Conservation (phyloP, 2,113 vertebrate genomes). For the Rhodinocichla rosea region DNA sequence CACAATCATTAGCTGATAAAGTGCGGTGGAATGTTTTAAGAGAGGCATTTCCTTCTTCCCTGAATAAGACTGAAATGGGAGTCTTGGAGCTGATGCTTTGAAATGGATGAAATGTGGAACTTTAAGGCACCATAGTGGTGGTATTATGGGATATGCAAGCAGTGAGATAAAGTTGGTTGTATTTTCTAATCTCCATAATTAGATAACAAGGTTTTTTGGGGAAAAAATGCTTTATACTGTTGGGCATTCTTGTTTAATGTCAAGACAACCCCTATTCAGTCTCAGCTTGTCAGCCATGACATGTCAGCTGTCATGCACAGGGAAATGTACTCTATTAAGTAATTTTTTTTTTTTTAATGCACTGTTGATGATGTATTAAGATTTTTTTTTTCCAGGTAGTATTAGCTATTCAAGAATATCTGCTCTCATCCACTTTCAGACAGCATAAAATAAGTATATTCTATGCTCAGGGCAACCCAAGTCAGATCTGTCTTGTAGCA, state of each 20-base stretch:
- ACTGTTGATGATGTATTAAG: not conserved
- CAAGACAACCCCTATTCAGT: not conserved
- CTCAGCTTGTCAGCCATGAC: not conserved
- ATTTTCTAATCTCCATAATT: not conserved
- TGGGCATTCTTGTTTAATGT: not conserved
- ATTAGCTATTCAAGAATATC: not conserved
- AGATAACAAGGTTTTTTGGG: not conserved
- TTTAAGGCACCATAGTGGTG: rapidly evolving
- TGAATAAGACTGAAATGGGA: not conserved
- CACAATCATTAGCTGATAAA: not conserved
- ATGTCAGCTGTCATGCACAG: not conserved
- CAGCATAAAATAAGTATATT: not conserved
- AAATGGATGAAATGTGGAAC: not conserved
- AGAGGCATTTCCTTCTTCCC: not conserved
- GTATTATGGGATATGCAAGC: not conserved
- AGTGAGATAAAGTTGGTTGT: not conserved
- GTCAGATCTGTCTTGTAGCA: not conserved
- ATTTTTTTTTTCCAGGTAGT: not conserved
- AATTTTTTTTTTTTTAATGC: not conserved
- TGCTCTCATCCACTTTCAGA: not conserved
- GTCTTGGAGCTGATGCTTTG: not conserved
- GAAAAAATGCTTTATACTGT: not conserved
- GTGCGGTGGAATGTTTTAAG: not conserved
- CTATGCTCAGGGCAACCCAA: not conserved
- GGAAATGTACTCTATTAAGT: not conserved